These are phyloP conservation scores for Anoplolepis gracilipes DNA, from an alignment of 1,140 invertebrate genomes.

Conservation along the genomic window DNA sequence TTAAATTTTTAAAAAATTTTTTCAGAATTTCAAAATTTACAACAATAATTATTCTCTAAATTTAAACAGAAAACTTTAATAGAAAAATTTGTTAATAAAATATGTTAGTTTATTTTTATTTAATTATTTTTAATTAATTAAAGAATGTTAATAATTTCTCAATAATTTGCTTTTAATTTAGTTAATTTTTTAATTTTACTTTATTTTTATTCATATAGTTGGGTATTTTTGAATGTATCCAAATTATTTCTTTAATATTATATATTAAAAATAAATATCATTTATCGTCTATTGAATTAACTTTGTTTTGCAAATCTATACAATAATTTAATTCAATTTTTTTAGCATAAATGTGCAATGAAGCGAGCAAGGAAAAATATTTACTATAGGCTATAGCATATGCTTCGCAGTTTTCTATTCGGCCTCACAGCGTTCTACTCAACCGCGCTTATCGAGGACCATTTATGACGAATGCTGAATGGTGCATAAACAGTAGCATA, in stretches of 20 bases:
- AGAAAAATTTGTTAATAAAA: neutral
- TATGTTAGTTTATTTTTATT: neutral
- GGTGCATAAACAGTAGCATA: conserved; percentile 23
- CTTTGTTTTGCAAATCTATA: neutral
- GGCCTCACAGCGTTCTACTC: conserved; percentile 26
- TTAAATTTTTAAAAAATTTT: neutral
- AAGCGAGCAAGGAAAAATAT: conserved; percentile 18
- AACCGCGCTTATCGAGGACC: conserved; percentile 12
- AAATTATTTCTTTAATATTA: too few relatives aligned
- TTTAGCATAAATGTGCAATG: neutral
- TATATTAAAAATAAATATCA: too few relatives aligned
- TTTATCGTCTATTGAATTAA: neutral
- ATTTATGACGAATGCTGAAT: conserved; percentile 34
- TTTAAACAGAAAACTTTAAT: conserved; percentile 1
- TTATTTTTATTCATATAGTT: neutral
- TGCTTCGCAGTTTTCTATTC: conserved; percentile 24
- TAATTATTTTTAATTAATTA: too few relatives aligned
- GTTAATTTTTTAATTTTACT: neutral
- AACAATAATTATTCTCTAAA: neutral
- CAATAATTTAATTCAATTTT: conserved; percentile 12
- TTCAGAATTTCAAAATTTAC: neutral
- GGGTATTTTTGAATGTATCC: neutral
- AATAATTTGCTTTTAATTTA: neutral
- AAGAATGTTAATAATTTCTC: neutral
- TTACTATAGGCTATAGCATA: neutral